Percentiles rank a stretch among this genome's conserved stretches.
Conservation (phyloP, 2,888 invertebrate species). For the Yponomeuta malinellus region DNA sequence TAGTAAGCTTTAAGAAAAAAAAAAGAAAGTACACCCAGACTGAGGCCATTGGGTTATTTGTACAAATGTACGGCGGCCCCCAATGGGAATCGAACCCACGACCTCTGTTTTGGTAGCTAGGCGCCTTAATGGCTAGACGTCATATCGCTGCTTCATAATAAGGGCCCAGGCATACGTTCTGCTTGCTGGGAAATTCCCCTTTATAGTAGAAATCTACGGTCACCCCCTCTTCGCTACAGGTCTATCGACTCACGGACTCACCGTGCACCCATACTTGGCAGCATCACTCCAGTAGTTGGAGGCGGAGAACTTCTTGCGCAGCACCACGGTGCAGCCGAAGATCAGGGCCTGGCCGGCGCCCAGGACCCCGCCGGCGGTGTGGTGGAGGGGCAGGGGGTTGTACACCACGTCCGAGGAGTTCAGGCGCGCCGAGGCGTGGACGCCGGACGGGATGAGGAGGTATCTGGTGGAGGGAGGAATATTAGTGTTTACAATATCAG, state of each 20-base stretch:
- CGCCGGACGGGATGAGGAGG: conserved; percentile 80
- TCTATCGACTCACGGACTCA: conserved; percentile 75
- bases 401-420: conserved; percentile 84
- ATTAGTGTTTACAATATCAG: background rate
- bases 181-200: too few species aligned
- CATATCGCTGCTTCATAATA: too few species aligned
- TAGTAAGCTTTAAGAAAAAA: too few species aligned
- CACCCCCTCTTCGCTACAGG: background rate
- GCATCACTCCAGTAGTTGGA: conserved; percentile 96
- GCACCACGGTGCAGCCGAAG: conserved; percentile 85
- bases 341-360: conserved; percentile 86
- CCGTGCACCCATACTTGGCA: conserved; percentile 90
- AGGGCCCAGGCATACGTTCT: too few species aligned
- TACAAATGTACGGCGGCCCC: too few species aligned
- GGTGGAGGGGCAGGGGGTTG: conserved; percentile 94
- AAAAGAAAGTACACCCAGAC: too few species aligned
- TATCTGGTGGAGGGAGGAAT: conserved; percentile 68
- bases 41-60: too few species aligned
- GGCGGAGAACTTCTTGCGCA: conserved; percentile 95
- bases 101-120: too few species aligned
- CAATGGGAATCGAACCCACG: too few species aligned
- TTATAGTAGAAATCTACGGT: too few species aligned
- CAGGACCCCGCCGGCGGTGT: conserved; percentile 92
- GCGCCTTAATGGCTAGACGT: too few species aligned
- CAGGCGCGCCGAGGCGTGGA: conserved; percentile 79